Conservation (phyloP, 2,113 vertebrate species). For the Semicossyphus pulcher region DNA sequence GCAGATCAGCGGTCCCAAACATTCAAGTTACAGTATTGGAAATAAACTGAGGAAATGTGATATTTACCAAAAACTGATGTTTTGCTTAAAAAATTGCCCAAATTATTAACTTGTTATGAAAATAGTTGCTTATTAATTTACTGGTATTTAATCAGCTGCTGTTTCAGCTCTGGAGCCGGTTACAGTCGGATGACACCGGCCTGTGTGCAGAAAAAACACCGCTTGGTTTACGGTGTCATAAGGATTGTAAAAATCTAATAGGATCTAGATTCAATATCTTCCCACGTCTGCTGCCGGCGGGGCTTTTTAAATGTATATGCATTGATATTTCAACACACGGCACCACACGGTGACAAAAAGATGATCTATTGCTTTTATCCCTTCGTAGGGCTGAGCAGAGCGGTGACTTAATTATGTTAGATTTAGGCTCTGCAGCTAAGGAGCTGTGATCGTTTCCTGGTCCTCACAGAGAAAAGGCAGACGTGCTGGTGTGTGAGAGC, state of each 20-base stretch:
- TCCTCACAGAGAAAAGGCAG: slow-evolving; percentile 20
- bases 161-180: not conserved
- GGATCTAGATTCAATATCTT: slow-evolving; percentile 46
- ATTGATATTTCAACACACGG: slow-evolving; percentile 8
- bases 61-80: not conserved
- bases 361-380: slow-evolving; percentile 36
- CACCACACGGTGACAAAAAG: slow-evolving; percentile 10
- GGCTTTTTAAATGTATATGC: slow-evolving; percentile 46
- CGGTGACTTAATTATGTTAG: slow-evolving; percentile 23
- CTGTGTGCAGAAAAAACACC: slow-evolving; percentile 36
- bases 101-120: not conserved
- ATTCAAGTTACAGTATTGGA: not conserved
- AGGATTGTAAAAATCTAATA: slow-evolving; percentile 44
- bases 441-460: not conserved
- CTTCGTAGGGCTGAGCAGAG: slow-evolving; percentile 1
- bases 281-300: slow-evolving; percentile 42
- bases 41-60: not conserved
- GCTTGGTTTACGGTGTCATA: slow-evolving; percentile 41
- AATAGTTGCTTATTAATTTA: not conserved
- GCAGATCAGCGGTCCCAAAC: too few species aligned
- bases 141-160: not conserved
- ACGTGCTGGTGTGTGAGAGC: slow-evolving; percentile 12
- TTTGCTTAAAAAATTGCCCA: not conserved
- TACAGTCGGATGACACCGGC: not conserved
- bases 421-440: not conserved